Evolutionary conservation across 1,140 invertebrate species (phyloP).

Genomic region (Drosophila lacteicornis): DNA sequence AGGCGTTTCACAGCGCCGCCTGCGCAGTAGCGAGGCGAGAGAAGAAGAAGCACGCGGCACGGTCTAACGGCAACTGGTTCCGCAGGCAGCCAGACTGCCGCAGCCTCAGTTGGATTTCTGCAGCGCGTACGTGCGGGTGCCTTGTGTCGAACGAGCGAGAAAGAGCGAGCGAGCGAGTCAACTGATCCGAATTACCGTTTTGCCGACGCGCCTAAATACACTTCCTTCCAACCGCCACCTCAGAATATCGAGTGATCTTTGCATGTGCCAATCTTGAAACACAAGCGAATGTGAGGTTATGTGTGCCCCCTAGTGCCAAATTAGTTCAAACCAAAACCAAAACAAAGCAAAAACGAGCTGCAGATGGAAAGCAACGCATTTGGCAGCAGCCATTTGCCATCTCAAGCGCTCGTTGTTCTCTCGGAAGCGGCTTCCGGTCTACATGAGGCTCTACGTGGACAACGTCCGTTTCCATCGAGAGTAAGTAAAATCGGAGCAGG

Average conservation of each 20-base stretch:
- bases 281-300: slow-evolving; percentile 64
- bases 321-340: slow-evolving; percentile 41
- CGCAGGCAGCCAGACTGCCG: background rate
- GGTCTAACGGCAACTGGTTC: slow-evolving; percentile 48
- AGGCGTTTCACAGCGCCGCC: slow-evolving; percentile 28
- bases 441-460: slow-evolving; percentile 90
- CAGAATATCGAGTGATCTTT: slow-evolving; percentile 34
- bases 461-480: slow-evolving; percentile 88
- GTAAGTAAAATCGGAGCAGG: slow-evolving; percentile 64
- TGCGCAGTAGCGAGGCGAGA: slow-evolving; percentile 43
- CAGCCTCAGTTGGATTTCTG: slow-evolving; percentile 74
- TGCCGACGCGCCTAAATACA: slow-evolving; percentile 42
- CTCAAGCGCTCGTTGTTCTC: slow-evolving; percentile 92
- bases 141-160: slow-evolving; percentile 30
- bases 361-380: slow-evolving; percentile 85
- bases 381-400: slow-evolving; percentile 88
- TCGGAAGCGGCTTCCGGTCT: slow-evolving; percentile 90
- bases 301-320: slow-evolving; percentile 53
- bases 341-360: slow-evolving; percentile 48
- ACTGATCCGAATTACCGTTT: slow-evolving; percentile 36
- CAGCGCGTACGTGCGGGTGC: slow-evolving; percentile 78
- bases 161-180: slow-evolving; percentile 27
- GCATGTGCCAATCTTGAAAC: slow-evolving; percentile 49
- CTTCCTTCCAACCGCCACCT: slow-evolving; percentile 19
- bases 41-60: slow-evolving; percentile 30